Percentiles rank a stretch among this genome's conserved stretches.
Evolutionary conservation across 2,113 vertebrate species (phyloP).

Genomic region (Taurulus bubalis): DNA sequence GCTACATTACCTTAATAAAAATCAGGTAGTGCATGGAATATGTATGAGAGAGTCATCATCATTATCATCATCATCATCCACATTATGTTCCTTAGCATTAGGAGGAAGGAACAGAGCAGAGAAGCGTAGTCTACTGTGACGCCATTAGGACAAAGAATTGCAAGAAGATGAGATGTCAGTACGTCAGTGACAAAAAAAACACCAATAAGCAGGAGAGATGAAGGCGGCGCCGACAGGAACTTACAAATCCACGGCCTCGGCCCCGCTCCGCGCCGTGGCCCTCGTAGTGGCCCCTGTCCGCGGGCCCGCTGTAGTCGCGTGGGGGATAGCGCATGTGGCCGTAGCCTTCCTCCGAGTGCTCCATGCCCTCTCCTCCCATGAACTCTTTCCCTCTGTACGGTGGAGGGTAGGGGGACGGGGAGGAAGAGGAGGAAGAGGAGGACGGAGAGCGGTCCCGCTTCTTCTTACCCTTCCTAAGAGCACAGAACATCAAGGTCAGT

Average conservation of each 20-base stretch:
- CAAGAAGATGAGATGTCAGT: constrained; percentile 54
- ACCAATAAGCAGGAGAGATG: not conserved
- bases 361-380: constrained; percentile 86
- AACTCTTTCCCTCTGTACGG: constrained; percentile 89
- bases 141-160: constrained; percentile 60
- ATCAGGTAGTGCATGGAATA: constrained; percentile 61
- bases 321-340: constrained; percentile 87
- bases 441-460: constrained; percentile 94
- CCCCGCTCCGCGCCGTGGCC: constrained; percentile 74
- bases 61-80: constrained; percentile 57
- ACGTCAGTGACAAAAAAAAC: constrained; percentile 9
- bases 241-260: constrained; percentile 83
- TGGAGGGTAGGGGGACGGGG: constrained; percentile 84
- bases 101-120: constrained; percentile 69
- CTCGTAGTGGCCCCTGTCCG: constrained; percentile 77
- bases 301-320: constrained; percentile 72
- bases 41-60: constrained; percentile 65
- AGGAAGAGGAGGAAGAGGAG: constrained; percentile 93
- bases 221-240: constrained; percentile 48
- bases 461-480: constrained; percentile 92
- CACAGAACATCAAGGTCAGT: not conserved
- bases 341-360: constrained; percentile 89
- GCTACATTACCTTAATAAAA: constrained; percentile 70
- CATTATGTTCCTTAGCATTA: constrained; percentile 62
- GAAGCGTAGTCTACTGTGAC: constrained; percentile 57